Base-by-base conservation (phyloP, 2,113 vertebrate species). In the Pyxicephalus adspersus region DNA sequence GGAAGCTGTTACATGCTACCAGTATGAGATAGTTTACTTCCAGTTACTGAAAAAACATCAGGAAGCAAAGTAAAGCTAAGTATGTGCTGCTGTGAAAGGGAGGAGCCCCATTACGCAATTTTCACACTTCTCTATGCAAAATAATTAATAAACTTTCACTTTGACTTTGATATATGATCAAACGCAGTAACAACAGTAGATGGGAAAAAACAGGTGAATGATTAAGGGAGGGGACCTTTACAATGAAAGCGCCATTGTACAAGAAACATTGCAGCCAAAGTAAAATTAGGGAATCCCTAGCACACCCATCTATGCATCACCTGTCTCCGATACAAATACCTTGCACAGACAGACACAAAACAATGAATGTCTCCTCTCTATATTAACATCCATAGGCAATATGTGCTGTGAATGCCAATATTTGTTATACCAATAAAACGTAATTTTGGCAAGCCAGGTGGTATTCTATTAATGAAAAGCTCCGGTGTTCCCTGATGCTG, bases 121-220 rank as follows among this genome's bases (percentile, higher is more conserved):
- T 15, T 11, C 38, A 45, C 15, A 45, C 1, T 13, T 13, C 38
- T 45, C 11, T 45, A 45, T 45, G 11, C 11, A 45, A 45, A 45
- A 45, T 45, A 45, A 38, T 3, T 38, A 3, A 38, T 38, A 38
- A 38, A 1, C 2, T 7, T 38, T 38, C 38, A 13, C 38, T 45
- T 20, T 19, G 23, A 76, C 34, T 76, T 54, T 64, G 60, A 77
- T 52, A 77, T 77, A 52, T 77, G 60, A 77, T 64, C 45, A 77
- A 52, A 54, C 74, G 22, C 26, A 52, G 23, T 76, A 64, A 63
- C 28, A 64, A 76, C 22, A 74, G 29, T 52, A 51, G 15, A 50
- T 6, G 4, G 64, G n/a, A n/a, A 52, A 18, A 77, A 77, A 54
- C 38, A 31, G 19, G 5, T 28, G n/a, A 51, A 50, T 22, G 50